These are phyloP conservation scores for Haliaeetus leucogaster DNA, from an alignment of 2,113 vertebrate species.

Conservation along the genomic window DNA sequence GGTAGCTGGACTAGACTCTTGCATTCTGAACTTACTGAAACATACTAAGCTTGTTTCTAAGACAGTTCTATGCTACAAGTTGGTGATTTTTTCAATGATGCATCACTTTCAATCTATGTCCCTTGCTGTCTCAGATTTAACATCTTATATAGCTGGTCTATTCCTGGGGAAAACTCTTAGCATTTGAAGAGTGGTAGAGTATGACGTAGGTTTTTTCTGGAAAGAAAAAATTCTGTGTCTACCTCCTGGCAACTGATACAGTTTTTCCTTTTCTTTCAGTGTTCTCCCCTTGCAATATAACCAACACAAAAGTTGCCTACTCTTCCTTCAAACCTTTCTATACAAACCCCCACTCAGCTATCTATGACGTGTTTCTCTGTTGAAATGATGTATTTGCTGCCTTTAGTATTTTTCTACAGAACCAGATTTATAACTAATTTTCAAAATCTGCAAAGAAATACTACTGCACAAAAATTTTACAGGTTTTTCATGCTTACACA, in stretches of 20 bases:
- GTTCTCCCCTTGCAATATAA: neutral
- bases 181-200: neutral
- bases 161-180: neutral
- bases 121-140: neutral
- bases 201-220: neutral
- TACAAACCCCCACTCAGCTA: neutral
- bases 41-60: neutral
- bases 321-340: neutral
- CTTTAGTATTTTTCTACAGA: neutral
- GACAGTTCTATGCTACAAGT: neutral
- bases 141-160: neutral
- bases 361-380: neutral
- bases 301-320: neutral
- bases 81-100: neutral
- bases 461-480: neutral
- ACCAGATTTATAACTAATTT: neutral
- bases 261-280: neutral
- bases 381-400: neutral
- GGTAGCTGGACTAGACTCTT: neutral
- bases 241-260: fast-evolving
- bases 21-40: neutral
- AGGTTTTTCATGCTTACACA: neutral
- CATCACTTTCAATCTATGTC: neutral
- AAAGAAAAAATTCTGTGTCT: neutral
- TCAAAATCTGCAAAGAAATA: neutral